Conservation (phyloP, 1,140 invertebrate genomes). For the Tenebrio molitor region DNA sequence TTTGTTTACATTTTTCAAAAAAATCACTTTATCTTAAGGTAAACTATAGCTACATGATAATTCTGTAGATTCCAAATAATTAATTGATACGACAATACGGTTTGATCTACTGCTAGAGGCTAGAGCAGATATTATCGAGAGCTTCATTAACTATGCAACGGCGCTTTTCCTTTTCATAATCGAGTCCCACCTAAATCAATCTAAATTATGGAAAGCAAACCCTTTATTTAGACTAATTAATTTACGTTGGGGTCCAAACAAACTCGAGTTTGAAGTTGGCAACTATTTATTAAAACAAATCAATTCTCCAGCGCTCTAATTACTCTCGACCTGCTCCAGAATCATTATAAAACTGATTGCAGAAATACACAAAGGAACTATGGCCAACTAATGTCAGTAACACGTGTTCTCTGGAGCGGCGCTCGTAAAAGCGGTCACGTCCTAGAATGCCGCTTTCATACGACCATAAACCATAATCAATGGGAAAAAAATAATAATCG, state of each 20-base stretch:
- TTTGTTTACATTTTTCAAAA: too few species aligned
- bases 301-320: background rate
- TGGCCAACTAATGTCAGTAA: background rate
- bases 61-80: too few species aligned
- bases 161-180: background rate
- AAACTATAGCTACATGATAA: too few species aligned
- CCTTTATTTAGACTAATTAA: background rate
- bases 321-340: background rate
- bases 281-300: background rate
- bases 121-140: background rate
- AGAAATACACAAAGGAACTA: background rate
- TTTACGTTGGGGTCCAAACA: background rate
- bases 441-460: background rate
- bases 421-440: slow-evolving; percentile 1
- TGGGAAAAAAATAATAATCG: background rate
- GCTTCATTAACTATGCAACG: background rate
- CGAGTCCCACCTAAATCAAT: background rate
- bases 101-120: too few species aligned
- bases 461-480: background rate
- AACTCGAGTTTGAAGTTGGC: background rate
- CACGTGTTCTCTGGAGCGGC: background rate
- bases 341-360: background rate
- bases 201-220: background rate
- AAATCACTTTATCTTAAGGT: too few species aligned
- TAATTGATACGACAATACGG: too few species aligned